Base-by-base conservation (phyloP, 2,888 invertebrate species). In the Exephanes ischioxanthus region DNA sequence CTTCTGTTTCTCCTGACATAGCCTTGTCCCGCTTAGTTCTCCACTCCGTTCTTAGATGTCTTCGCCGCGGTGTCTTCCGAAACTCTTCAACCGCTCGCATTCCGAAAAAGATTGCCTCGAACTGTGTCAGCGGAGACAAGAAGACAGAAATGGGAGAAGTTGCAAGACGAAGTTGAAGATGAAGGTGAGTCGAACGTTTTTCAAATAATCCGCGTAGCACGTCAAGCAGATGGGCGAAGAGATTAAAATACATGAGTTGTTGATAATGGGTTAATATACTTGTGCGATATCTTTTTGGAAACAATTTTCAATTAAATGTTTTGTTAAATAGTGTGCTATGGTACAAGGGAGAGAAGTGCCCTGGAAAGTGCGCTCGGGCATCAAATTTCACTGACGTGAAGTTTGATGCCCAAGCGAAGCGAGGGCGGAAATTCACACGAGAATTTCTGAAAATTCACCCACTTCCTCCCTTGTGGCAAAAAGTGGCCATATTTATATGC, bases 1-100 rank as follows among this genome's bases (percentile, higher is more conserved):
- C 61, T 61, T 77, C 55, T 72, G 70, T 66, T 73, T 75, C 58
- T 30, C 68, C 55, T 70, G 26, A 41, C 72, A n/a, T 19, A 11
- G 26, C 33, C 41, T 48, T 55, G 61, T 63, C 55, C 22, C 19
- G 63, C 66, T 79, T 53, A 33, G 19, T 67, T 53, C 76, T 53
- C 76, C 66, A 19, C 55, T 63, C 37, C 5, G 33, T 41, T 53
- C 58, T 68, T 26, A 41, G 11, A 22, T 22, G 16, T 58, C 26
- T 68, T 41, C 22, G 61, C 53, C 11, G 61, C 19, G 9, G 19
- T 51, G 22, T 66, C 33, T 76, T 51, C 6, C 51, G 48, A 45
- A 75, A 51, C 55, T 53, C 48, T 75, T 75, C 75, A 48, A 53
- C 75, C 71, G 70, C 66, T 66, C 71, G 48, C 80, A 84, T 76